A percentile compares a stretch with the other conserved stretches of the same genome.
Conservation (phyloP, 2,797 vertebrate species). For the Cyprinodon diabolis region DNA sequence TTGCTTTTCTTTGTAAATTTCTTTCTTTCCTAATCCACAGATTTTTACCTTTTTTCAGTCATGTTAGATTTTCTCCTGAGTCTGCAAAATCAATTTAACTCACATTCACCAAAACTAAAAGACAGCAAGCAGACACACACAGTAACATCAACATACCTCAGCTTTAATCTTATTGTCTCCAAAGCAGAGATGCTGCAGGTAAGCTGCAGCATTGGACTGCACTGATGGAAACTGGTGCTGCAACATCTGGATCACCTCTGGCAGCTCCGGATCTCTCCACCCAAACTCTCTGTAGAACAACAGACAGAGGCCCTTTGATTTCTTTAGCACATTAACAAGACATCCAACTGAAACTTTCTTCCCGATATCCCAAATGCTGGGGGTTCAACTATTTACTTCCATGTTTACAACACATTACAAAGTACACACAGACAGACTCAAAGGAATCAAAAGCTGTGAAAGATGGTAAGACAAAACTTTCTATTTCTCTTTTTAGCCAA, state of each 20-base stretch:
- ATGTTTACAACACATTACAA: background rate
- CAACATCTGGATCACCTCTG: conserved; percentile 99
- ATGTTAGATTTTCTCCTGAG: conserved; percentile 12
- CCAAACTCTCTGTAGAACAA: conserved; percentile 90
- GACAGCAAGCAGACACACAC: conserved; percentile 2
- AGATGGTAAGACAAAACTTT: conserved; percentile 15
- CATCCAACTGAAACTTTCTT: conserved; percentile 18
- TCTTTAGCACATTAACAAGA: conserved; percentile 30
- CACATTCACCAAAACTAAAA: conserved; percentile 7
- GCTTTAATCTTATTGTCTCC: conserved; percentile 99
- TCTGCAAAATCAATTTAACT: conserved; percentile 16
- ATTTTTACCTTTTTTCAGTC: conserved; percentile 11
- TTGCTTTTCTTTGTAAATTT: background rate
- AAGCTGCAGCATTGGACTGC: conserved; percentile 97
- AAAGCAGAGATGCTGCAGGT: conserved; percentile 97
- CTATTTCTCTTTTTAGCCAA: conserved; percentile 18
- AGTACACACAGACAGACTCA: background rate
- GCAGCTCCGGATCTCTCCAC: conserved; percentile 98
- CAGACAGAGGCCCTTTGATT: conserved; percentile 53
- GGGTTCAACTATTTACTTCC: conserved; percentile 8
- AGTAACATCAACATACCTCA: conserved; percentile 92
- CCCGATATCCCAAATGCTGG: conserved; percentile 2
- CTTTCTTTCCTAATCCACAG: background rate
- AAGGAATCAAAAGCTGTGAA: conserved; percentile 3
- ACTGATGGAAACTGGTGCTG: conserved; percentile 99